Evolutionary conservation across 2,888 invertebrate species (phyloP).

Genomic region (Synanthedon tipuliformis): DNA sequence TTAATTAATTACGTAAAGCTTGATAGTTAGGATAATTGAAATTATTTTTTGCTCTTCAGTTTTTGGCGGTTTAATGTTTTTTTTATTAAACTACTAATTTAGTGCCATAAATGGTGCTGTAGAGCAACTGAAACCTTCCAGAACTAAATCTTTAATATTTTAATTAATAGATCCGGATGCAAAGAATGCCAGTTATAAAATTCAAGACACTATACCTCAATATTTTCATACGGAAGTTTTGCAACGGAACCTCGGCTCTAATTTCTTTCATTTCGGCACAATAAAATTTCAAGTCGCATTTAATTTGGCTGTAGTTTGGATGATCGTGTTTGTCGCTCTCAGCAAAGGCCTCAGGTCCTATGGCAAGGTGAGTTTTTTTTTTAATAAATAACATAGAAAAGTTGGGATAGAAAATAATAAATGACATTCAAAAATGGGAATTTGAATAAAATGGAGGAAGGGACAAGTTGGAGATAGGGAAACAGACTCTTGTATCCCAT

Average conservation of each 20-base stretch:
- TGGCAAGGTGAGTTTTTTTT: slow-evolving; percentile 73
- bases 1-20: too few species aligned
- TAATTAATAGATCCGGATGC: slow-evolving; percentile 25
- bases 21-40: too few species aligned
- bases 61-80: too few species aligned
- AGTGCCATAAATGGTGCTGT: background rate
- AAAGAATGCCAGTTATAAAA: slow-evolving; percentile 42
- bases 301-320: slow-evolving; percentile 91
- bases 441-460: too few species aligned
- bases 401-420: too few species aligned
- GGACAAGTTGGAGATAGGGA: too few species aligned
- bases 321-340: slow-evolving; percentile 86
- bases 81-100: too few species aligned
- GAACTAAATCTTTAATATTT: slow-evolving; percentile 5
- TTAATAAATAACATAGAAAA: too few species aligned
- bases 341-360: slow-evolving; percentile 89
- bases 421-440: too few species aligned
- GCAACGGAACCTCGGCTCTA: slow-evolving; percentile 59
- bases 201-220: slow-evolving; percentile 82
- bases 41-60: too few species aligned
- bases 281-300: slow-evolving; percentile 91
- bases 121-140: too few species aligned
- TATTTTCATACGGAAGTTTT: slow-evolving; percentile 89
- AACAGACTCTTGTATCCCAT: too few species aligned
- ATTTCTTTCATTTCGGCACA: slow-evolving; percentile 64